These are phyloP conservation scores for Herpetotheres cachinnans DNA, from an alignment of 2,113 vertebrate species.

Conservation along the genomic window DNA sequence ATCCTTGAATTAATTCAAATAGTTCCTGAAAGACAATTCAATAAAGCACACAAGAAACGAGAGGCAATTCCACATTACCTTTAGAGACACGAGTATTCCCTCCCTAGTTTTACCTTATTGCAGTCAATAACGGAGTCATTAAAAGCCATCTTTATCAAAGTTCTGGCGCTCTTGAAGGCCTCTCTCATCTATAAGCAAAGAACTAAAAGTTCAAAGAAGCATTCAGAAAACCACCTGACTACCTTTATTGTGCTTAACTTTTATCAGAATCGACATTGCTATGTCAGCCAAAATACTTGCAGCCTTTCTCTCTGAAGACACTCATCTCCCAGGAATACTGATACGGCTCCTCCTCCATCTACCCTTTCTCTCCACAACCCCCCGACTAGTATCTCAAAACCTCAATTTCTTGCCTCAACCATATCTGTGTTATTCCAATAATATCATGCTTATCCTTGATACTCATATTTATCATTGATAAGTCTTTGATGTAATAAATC, in stretches of 20 bases:
- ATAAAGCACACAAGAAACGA: neutral
- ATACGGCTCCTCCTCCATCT: neutral
- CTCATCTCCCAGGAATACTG: slow-evolving; percentile 53
- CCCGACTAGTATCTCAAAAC: slow-evolving; percentile 58
- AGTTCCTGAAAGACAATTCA: slow-evolving; percentile 51
- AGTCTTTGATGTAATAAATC: slow-evolving; percentile 82
- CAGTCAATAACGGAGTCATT: slow-evolving; percentile 42
- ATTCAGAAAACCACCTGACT: slow-evolving; percentile 59
- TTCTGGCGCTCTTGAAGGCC: neutral
- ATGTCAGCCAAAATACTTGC: slow-evolving; percentile 54
- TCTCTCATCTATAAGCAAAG: slow-evolving; percentile 45
- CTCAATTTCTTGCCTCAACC: slow-evolving; percentile 66
- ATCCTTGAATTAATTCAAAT: slow-evolving; percentile 38
- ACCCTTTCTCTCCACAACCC: slow-evolving; percentile 41
- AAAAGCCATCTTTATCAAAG: slow-evolving; percentile 44
- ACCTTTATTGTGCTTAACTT: slow-evolving; percentile 55
- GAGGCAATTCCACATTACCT: neutral
- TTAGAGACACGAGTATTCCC: neutral
- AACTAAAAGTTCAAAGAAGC: slow-evolving; percentile 22
- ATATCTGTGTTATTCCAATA: slow-evolving; percentile 67
- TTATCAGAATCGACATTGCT: slow-evolving; percentile 42
- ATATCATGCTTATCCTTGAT: slow-evolving; percentile 68
- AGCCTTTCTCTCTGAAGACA: slow-evolving; percentile 1
- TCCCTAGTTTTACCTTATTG: neutral
- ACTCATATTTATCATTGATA: slow-evolving; percentile 73